Base-by-base conservation (phyloP, 2,113 vertebrate species). In the Pluvianellus socialis region DNA sequence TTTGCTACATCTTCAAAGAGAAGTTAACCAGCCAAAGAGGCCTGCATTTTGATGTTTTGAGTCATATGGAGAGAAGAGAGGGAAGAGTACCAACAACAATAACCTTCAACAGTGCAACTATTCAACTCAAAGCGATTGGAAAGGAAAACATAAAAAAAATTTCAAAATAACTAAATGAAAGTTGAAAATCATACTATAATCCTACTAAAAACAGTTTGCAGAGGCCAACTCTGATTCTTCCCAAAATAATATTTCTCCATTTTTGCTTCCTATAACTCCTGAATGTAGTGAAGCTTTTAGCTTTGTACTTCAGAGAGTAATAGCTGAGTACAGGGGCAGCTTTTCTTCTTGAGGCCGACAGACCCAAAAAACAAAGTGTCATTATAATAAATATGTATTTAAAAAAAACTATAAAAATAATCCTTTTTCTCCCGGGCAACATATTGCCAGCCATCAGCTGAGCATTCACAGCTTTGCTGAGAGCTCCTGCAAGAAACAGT, bases 1-100 rank as follows among this genome's bases (percentile, higher is more conserved):
- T 93, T 92, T 96, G 59, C 68, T 92, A 71, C 61, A 52, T 92
- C 66, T 80, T 96, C 88, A 87, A 89, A 97, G 72, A 92, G 56
- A 93, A 75, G 47, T 74, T 58, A 88, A 59, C n/a, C 47, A 79
- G 79, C 47, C 90, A 67, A 27, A 38, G 32, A 59, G 23, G 47
- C 32, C 50, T 10, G 14, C 83, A 50, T 81, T 94, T 79, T 91
- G 79, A 88, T 59, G 68, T 13, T 52, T 89, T 92, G 40, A 62
- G 38, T 68, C 72, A 84, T 44, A 88, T 18, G n/a, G 63, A 90
- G 59, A 71, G 62, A 79, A 67, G 33, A 79, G 61, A 91, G 52
- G 82, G 56, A 94, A 89, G 35, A 33, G 6, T 61, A 93, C 86
- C 92, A 94, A 86, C 14, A 92, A 59, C 33, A 94, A 75, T 79